Percentiles rank a stretch among this genome's conserved stretches.
These are phyloP conservation scores for Geotrypetes seraphini DNA, from an alignment of 2,797 vertebrate genomes.

Conservation along the genomic window DNA sequence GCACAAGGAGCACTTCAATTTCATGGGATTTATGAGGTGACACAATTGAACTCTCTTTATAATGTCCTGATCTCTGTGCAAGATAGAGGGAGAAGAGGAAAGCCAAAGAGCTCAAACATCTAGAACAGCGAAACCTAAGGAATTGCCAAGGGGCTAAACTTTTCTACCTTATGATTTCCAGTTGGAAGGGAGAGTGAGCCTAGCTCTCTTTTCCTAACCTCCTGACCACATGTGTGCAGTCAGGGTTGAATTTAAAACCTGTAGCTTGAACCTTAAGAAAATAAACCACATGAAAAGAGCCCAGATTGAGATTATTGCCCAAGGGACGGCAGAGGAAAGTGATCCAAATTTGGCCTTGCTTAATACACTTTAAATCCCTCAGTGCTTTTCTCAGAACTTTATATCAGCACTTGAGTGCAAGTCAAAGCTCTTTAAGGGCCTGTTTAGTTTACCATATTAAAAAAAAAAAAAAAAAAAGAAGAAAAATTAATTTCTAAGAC, in stretches of 20 bases:
- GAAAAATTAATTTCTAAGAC: slow-evolving; percentile 20
- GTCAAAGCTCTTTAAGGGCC: slow-evolving; percentile 13
- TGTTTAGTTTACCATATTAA: slow-evolving; percentile 34
- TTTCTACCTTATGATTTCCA: slow-evolving; percentile 25
- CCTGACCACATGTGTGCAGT: slow-evolving; percentile 25
- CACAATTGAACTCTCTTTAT: not conserved
- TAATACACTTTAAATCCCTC: slow-evolving; percentile 40
- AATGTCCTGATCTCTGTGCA: not conserved
- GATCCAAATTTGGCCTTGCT: slow-evolving; percentile 37
- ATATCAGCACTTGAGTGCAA: slow-evolving; percentile 23
- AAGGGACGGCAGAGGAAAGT: slow-evolving; percentile 38
- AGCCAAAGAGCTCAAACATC: slow-evolving; percentile 5
- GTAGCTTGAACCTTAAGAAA: slow-evolving; percentile 38
- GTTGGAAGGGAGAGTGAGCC: slow-evolving; percentile 22
- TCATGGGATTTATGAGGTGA: no score
- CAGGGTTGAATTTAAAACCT: slow-evolving; percentile 36
- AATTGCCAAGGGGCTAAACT: slow-evolving; percentile 9
- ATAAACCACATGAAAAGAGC: slow-evolving; percentile 43
- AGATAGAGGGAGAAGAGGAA: not conserved
- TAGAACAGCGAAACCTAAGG: slow-evolving; percentile 8
- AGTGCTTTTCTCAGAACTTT: slow-evolving; percentile 23
- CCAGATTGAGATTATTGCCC: slow-evolving; percentile 42
- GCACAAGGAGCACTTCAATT: no score
- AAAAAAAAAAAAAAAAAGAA: no score
- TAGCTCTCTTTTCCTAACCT: slow-evolving; percentile 33